These are phyloP conservation scores for Triplophysa bombifrons DNA, from an alignment of 2,797 vertebrate species.

Conservation along the genomic window DNA sequence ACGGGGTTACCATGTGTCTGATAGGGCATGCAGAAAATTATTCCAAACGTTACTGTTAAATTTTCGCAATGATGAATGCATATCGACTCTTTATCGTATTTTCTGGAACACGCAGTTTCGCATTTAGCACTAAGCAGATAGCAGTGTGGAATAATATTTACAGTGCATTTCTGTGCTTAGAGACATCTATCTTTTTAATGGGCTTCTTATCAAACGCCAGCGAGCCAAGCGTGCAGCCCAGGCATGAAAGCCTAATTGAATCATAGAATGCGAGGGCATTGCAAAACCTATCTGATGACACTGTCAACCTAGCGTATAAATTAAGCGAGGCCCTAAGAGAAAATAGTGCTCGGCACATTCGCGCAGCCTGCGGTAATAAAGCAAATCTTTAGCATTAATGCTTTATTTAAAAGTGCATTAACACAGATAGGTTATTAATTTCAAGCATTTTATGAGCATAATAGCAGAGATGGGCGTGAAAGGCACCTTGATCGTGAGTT, in stretches of 20 bases:
- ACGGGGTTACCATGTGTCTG: slow-evolving; percentile 9
- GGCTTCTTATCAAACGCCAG: slow-evolving; percentile 64
- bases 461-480: slow-evolving; percentile 60
- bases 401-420: slow-evolving; percentile 65
- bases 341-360: slow-evolving; percentile 50
- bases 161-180: slow-evolving; percentile 54
- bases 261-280: slow-evolving; percentile 63
- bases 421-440: slow-evolving; percentile 64
- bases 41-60: slow-evolving; percentile 46
- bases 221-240: slow-evolving; percentile 56
- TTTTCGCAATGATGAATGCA: slow-evolving; percentile 57
- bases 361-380: slow-evolving; percentile 57
- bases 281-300: slow-evolving; percentile 67
- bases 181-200: slow-evolving; percentile 68
- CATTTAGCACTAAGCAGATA: slow-evolving; percentile 59
- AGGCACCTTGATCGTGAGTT: slow-evolving; percentile 61
- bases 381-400: slow-evolving; percentile 62
- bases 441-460: slow-evolving; percentile 62
- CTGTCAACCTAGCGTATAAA: slow-evolving; percentile 62
- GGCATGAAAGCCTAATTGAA: slow-evolving; percentile 65
- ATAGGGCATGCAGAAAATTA: slow-evolving; percentile 31
- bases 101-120: slow-evolving; percentile 57
- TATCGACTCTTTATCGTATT: slow-evolving; percentile 51
- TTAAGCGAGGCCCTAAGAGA: slow-evolving; percentile 57
- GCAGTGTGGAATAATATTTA: slow-evolving; percentile 45